Base-by-base conservation (phyloP, 2,797 vertebrate genomes). In the Megalops cyprinoides region DNA sequence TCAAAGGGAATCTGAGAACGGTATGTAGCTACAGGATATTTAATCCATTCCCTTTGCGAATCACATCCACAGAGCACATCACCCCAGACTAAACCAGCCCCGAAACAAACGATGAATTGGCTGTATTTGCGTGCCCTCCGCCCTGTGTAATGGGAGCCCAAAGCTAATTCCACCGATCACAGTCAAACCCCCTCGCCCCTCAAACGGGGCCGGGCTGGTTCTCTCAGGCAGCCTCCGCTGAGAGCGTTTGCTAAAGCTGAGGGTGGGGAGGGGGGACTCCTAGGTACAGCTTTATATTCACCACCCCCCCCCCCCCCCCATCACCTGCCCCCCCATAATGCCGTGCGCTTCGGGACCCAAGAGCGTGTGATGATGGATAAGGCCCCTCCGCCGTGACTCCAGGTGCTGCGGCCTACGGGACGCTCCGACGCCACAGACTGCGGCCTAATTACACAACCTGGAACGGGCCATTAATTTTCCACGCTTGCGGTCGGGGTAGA, bases 41-140 rank as follows among this genome's bases (percentile, higher is more conserved):
- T n/a, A n/a, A n/a, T n/a, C n/a, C n/a, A n/a, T n/a, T n/a, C n/a
- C n/a, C n/a, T n/a, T n/a, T n/a, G n/a, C n/a, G n/a, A n/a, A 20
- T 53, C 51, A 12, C 53, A 4, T 18, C 53, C 53, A 20, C 65
- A 6, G 18, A 23, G 34, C 37, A n/a, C n/a, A 18, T 8, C 20
- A 8, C 93, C 96, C 96, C 96, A 95, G n/a, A 95, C 97, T 96
- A 94, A 97, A 97, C 96, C 94, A 96, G 88, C 93, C 92, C 93
- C 95, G 85, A 97, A 96, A 97, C 95, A 96, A 97, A 96, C 96
- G 95, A 96, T 96, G 97, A 97, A 97, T 97, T 95, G 95, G 92
- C 95, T 98, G 97, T 97, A 92, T 95, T 95, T 94, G 90, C 90
- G 87, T 93, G 93, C 91, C 93, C 92, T 91, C 89, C 93, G 92